phyloP scores from a whole-genome alignment of 2,113 vertebrate species.

The Trematomus loennbergii region DNA sequence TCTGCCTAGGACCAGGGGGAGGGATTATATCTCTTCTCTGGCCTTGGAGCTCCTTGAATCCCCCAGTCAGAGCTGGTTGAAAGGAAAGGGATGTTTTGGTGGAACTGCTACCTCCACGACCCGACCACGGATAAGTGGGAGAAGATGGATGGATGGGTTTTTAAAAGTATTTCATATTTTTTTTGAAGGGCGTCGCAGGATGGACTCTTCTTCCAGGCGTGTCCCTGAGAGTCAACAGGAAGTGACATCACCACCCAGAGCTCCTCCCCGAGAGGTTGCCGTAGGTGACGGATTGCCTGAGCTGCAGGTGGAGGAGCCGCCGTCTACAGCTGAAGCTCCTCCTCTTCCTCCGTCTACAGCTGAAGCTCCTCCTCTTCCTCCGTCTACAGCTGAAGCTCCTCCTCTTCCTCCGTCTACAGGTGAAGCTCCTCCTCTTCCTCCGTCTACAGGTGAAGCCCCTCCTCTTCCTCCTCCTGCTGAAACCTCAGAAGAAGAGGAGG shows the following conservation, averaged over 20 bases:
- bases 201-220: constrained; percentile 73
- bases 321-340: not conserved
- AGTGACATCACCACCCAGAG: constrained; percentile 75
- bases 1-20: too few relatives aligned
- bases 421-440: too few relatives aligned
- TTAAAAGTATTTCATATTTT: too few relatives aligned
- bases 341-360: too few relatives aligned
- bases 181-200: constrained; percentile 85
- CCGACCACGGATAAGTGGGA: too few relatives aligned
- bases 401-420: too few relatives aligned
- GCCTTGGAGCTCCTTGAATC: too few relatives aligned
- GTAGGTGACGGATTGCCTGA: constrained; percentile 81
- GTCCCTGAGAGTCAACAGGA: constrained; percentile 71
- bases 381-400: not conserved
- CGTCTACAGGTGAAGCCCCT: not conserved
- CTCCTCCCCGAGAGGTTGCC: constrained; percentile 79
- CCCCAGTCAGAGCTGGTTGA: too few relatives aligned
- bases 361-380: not conserved
- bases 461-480: not conserved
- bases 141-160: too few relatives aligned
- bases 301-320: constrained; percentile 21
- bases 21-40: too few relatives aligned
- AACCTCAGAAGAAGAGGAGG: constrained; percentile 12
- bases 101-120: too few relatives aligned
- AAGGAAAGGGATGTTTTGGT: too few relatives aligned